A percentile compares a stretch with the other conserved stretches of the same genome.
Conservation (phyloP, 64 coral and sea anemone genomes). For the Porites lutea region DNA sequence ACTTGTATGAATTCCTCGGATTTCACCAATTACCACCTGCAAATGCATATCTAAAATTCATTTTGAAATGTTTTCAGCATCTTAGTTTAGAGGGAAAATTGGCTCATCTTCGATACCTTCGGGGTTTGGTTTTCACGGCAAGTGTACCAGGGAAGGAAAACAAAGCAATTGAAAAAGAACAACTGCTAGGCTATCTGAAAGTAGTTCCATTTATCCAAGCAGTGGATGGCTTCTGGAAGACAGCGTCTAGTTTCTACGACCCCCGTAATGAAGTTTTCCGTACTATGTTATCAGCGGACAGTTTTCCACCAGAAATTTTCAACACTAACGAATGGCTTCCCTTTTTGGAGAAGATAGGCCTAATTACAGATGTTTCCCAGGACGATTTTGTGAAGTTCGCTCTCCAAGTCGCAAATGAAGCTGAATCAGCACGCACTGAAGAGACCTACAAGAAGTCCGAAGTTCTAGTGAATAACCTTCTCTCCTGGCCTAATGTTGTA, state of each 20-base stretch:
- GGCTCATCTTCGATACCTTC: slow-evolving; percentile 39
- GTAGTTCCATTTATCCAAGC: slow-evolving; percentile 13
- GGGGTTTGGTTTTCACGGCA: background rate
- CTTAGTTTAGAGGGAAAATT: slow-evolving; percentile 26
- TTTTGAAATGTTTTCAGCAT: slow-evolving; percentile 38
- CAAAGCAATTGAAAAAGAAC: background rate
- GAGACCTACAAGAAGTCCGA: slow-evolving; percentile 35
- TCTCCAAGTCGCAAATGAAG: slow-evolving; percentile 55
- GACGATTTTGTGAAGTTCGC: slow-evolving; percentile 46
- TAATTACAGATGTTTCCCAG: slow-evolving; percentile 34
- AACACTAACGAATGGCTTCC: slow-evolving; percentile 6
- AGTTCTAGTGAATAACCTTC: slow-evolving; percentile 30
- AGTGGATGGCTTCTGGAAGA: slow-evolving; percentile 9
- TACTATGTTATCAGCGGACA: slow-evolving; percentile 31
- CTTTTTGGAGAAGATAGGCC: slow-evolving; percentile 46
- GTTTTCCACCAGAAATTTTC: slow-evolving; percentile 38
- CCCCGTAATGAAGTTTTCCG: slow-evolving; percentile 47
- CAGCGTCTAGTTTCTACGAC: slow-evolving; percentile 40
- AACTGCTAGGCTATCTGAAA: slow-evolving; percentile 3
- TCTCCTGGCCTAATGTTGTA: slow-evolving; percentile 13
- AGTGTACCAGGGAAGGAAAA: background rate
- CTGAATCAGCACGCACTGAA: slow-evolving; percentile 6
- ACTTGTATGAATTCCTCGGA: slow-evolving; percentile 37
- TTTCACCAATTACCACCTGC: background rate
- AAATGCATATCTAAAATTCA: slow-evolving; percentile 32